These are phyloP conservation scores for Melanerpes formicivorus DNA, from an alignment of 2,113 vertebrate genomes.

Conservation along the genomic window DNA sequence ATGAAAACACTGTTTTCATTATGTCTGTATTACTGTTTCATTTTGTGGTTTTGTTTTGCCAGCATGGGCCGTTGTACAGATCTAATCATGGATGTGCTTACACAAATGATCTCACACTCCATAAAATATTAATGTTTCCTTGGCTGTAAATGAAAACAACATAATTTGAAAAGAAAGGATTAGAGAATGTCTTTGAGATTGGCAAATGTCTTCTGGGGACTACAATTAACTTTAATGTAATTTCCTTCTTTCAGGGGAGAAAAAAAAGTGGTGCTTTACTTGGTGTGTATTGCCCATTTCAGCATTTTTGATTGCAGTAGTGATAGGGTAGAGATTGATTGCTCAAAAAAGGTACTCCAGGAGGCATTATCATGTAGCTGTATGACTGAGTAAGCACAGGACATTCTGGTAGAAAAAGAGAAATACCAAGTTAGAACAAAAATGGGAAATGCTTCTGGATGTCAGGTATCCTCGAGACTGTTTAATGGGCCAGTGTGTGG, in stretches of 20 bases:
- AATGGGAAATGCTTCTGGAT: neutral
- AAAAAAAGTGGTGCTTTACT: neutral
- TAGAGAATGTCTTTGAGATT: neutral
- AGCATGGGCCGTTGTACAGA: neutral
- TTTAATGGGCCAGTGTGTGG: neutral
- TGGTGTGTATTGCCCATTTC: neutral
- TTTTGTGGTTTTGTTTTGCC: neutral
- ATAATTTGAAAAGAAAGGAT: neutral
- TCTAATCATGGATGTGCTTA: neutral
- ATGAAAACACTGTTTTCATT: neutral
- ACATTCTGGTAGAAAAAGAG: neutral
- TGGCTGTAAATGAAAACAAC: conserved; percentile 27
- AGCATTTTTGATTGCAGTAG: neutral
- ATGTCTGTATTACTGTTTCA: neutral
- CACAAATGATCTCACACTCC: conserved; percentile 2
- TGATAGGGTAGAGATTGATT: neutral
- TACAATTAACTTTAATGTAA: neutral
- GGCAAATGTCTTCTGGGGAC: neutral
- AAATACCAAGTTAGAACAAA: neutral
- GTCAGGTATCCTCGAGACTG: rapidly evolving
- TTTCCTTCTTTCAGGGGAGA: neutral
- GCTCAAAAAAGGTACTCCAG: neutral
- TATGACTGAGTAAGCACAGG: neutral
- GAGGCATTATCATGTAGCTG: rapidly evolving
- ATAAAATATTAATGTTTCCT: conserved; percentile 38